Conservation (phyloP, 1,140 invertebrate species). For the Elysia chlorotica region DNA sequence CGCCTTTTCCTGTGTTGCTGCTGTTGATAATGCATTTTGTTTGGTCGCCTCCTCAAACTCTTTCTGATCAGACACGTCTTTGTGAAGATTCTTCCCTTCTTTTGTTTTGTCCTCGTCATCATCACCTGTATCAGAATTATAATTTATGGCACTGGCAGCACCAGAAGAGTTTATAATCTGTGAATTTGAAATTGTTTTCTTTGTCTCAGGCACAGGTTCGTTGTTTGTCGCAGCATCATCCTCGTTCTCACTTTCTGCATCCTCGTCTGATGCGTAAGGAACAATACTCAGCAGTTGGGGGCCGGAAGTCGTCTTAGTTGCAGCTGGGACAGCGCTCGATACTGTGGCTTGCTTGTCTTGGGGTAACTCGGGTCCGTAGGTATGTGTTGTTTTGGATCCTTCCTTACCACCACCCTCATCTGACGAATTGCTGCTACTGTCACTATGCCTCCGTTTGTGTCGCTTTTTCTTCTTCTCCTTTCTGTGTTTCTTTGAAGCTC, state of each 20-base stretch:
- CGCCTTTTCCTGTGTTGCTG: not conserved
- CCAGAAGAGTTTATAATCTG: no score
- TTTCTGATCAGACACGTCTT: not conserved
- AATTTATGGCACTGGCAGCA: no score
- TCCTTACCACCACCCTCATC: conserved; percentile 7
- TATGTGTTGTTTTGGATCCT: no score
- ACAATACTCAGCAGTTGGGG: not conserved
- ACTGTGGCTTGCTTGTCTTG: no score
- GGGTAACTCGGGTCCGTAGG: no score
- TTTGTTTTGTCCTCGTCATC: no score
- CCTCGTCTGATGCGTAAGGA: conserved; percentile 13
- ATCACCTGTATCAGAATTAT: no score
- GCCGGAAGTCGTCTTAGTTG: no score
- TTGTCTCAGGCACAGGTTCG: not conserved
- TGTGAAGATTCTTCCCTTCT: not conserved
- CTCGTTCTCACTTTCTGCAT: not conserved
- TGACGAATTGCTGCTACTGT: not conserved
- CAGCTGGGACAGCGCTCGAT: no score
- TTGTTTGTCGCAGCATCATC: not conserved
- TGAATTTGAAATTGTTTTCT: not conserved
- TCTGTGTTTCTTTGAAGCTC: no score
- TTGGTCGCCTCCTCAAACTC: not conserved
- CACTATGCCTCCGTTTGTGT: conserved; percentile 4
- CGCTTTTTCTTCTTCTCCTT: conserved; percentile 11
- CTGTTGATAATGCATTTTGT: not conserved